Conservation (phyloP, 2,888 invertebrate genomes). For the Calliphora vomitoria region DNA sequence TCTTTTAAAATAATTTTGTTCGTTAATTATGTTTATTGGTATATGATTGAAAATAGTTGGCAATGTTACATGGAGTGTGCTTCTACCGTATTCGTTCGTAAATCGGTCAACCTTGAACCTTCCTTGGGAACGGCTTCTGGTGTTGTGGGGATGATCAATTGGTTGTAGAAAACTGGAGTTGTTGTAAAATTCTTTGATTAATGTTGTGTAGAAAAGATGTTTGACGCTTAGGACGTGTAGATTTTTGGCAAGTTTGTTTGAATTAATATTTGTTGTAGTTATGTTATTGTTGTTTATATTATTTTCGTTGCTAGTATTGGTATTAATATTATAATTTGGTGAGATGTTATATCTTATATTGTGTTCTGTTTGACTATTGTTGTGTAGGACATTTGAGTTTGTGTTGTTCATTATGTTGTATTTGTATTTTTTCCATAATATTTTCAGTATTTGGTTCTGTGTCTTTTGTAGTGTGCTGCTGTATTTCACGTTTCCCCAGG, state of each 20-base stretch:
- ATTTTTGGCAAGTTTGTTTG: background rate
- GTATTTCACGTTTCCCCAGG: background rate
- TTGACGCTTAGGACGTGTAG: background rate
- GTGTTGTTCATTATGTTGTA: background rate
- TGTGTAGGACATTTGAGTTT: too few species aligned
- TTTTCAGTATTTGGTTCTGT: slow-evolving; percentile 7
- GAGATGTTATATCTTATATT: too few species aligned
- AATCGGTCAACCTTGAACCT: slow-evolving; percentile 8
- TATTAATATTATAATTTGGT: too few species aligned
- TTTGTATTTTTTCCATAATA: background rate
- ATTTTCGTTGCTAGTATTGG: too few species aligned
- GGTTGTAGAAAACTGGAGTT: background rate
- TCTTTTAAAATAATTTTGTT: too few species aligned
- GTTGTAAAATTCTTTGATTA: background rate
- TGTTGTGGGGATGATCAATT: background rate
- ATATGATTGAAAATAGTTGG: too few species aligned
- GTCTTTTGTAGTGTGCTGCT: background rate
- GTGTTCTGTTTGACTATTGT: too few species aligned
- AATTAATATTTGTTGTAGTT: background rate
- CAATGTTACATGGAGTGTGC: background rate
- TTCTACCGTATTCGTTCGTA: slow-evolving; percentile 9
- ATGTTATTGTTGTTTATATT: background rate
- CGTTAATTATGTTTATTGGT: too few species aligned
- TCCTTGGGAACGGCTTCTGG: slow-evolving; percentile 1
- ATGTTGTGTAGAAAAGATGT: background rate